Base-by-base conservation (phyloP, 2,888 invertebrate genomes). In the Epinotia nisella region DNA sequence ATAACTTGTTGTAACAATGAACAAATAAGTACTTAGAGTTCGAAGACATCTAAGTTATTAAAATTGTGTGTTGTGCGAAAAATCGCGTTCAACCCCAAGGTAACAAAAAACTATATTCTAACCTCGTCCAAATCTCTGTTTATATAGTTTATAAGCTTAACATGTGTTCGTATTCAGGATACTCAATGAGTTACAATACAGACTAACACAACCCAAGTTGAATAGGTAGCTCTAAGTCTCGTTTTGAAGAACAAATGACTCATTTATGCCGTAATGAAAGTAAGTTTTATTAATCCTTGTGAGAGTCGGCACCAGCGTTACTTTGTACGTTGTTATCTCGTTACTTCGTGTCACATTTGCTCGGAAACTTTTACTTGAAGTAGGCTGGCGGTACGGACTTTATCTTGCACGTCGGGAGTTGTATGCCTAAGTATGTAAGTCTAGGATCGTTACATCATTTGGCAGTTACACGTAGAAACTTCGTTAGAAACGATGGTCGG, bases 301-400 rank as follows among this genome's bases (percentile, higher is more conserved):
- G 55, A 56, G 56, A 59, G 17, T 35, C 64, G 15, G 53, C 35
- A 35, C 53, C 17, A 39, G n/a, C 35, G 55, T 56, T 56, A 41
- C 66, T 65, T 66, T 21, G 65, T 66, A 41, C 41, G 56, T 56
- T 56, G 66, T 56, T 66, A 66, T 66, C 65, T 65, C 55, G n/a
- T 11, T 55, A 66, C 66, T 66, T 66, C 21, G 39, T 56, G 66
- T 66, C 66, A 66, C 66, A 55, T 66, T 56, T 41, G 66, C 55
- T 41, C 39, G 21, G 66, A 5, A 66, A 66, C 66, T 66, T 66
- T 66, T 66, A 55, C 66, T 66, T 56, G 66, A 66, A 66, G 55
- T 66, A 66, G 66, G 66, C 66, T 21, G 66, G 39, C 66, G 35
- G 55, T 39, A 55, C 53, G 55, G 66, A 56, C 55, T 56, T 66